A percentile compares a stretch with the other conserved stretches of the same genome.
phyloP scores from a whole-genome alignment of 2,797 vertebrate species.

The Tragelaphus eurycerus region DNA sequence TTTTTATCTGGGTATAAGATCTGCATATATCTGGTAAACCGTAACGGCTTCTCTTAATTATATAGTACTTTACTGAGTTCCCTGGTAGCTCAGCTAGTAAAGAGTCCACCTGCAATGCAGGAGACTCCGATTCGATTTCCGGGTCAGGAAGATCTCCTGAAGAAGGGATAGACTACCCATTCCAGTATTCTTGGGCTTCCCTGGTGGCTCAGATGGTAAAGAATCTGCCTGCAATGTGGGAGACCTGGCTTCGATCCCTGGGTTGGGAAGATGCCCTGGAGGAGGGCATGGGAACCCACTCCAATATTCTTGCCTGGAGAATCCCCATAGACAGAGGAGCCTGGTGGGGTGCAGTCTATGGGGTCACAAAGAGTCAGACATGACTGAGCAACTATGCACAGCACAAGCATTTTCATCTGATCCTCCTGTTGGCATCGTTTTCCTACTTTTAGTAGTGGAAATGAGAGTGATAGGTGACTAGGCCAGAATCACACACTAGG shows the following conservation, averaged over 20 bases:
- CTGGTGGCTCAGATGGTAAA: neutral
- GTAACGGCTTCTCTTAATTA: neutral
- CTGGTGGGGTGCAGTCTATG: neutral
- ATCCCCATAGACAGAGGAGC: neutral
- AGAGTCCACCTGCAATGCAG: neutral
- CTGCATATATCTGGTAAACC: neutral
- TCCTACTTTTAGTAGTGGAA: neutral
- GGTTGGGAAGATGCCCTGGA: neutral
- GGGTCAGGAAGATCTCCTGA: neutral
- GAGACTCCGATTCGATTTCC: neutral
- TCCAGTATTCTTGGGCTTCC: neutral
- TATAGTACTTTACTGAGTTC: neutral
- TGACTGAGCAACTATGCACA: neutral
- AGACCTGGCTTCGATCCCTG: neutral
- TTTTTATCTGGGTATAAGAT: neutral
- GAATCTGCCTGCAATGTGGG: neutral
- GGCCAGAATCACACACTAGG: neutral
- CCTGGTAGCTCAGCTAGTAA: neutral
- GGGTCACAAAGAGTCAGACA: neutral
- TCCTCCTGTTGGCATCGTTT: neutral
- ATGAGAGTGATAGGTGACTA: neutral
- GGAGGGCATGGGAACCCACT: neutral
- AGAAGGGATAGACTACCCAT: neutral
- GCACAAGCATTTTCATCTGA: neutral
- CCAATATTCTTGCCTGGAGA: neutral